Evolutionary conservation across 2,888 invertebrate genomes (phyloP).

Genomic region (Cephus rjabovi): DNA sequence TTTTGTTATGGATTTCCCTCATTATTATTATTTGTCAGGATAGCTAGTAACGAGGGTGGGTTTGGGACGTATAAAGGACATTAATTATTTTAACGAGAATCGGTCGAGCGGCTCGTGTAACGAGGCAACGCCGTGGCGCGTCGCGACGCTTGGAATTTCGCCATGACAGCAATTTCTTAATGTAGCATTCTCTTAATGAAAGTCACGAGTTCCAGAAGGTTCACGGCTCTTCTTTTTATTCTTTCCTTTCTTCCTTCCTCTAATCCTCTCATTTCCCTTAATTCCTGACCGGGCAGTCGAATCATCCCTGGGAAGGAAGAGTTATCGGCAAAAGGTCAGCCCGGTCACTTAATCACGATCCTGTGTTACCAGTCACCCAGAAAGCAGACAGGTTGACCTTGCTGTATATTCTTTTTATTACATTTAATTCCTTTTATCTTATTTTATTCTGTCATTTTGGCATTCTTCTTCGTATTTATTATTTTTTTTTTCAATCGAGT

Average conservation of each 20-base stretch:
- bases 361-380: not conserved
- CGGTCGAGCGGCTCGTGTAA: not conserved
- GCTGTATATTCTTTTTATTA: not conserved
- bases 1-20: not conserved
- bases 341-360: not conserved
- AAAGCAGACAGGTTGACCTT: not conserved
- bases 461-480: not conserved
- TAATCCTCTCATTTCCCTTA: not conserved
- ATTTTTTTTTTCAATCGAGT: not conserved
- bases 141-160: slow-evolving; percentile 2
- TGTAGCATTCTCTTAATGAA: slow-evolving; percentile 5
- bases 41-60: not conserved
- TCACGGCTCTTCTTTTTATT: not conserved
- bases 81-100: slow-evolving; percentile 4
- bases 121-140: not conserved
- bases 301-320: not conserved
- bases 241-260: not conserved
- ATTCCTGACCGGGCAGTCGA: not conserved
- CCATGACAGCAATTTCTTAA: slow-evolving; percentile 6
- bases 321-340: not conserved
- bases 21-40: not conserved
- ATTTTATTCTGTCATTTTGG: not conserved
- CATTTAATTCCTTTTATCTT: not conserved
- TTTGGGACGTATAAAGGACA: not conserved
- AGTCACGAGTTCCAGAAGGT: not conserved